phyloP scores from a whole-genome alignment of 2,113 vertebrate genomes.

The Trogon melanurus region DNA sequence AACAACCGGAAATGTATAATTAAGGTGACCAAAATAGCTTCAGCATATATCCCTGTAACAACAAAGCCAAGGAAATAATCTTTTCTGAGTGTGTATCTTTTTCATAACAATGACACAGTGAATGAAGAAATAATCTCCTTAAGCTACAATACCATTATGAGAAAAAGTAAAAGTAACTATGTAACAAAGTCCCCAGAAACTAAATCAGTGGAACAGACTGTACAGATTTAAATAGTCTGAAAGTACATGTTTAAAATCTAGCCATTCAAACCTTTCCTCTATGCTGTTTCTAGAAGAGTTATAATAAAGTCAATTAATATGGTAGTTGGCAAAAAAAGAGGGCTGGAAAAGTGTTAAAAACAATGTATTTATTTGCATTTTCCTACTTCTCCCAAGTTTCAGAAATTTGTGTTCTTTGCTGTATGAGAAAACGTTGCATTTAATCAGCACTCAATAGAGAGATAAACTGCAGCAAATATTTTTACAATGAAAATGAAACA shows the following conservation, averaged over 20 bases:
- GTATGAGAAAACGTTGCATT: background rate
- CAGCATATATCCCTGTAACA: background rate
- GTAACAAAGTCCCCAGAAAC: background rate
- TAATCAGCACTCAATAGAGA: background rate
- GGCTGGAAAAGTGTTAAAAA: background rate
- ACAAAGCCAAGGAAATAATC: background rate
- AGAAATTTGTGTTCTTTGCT: background rate
- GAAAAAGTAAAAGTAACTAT: background rate
- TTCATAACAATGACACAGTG: background rate
- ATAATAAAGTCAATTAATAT: background rate
- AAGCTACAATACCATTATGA: background rate
- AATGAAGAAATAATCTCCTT: background rate
- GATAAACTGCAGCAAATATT: background rate
- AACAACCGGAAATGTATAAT: background rate
- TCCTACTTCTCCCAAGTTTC: background rate
- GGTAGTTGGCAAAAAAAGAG: background rate
- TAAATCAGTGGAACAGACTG: background rate
- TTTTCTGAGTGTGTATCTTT: background rate
- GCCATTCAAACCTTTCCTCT: background rate
- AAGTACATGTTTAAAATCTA: background rate
- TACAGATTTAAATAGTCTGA: background rate
- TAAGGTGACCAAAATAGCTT: background rate
- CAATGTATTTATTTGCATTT: background rate
- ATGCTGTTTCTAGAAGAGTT: background rate
- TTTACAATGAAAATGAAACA: background rate